These are phyloP conservation scores for Micronisus gabar DNA, from an alignment of 2,113 vertebrate species.

Conservation along the genomic window DNA sequence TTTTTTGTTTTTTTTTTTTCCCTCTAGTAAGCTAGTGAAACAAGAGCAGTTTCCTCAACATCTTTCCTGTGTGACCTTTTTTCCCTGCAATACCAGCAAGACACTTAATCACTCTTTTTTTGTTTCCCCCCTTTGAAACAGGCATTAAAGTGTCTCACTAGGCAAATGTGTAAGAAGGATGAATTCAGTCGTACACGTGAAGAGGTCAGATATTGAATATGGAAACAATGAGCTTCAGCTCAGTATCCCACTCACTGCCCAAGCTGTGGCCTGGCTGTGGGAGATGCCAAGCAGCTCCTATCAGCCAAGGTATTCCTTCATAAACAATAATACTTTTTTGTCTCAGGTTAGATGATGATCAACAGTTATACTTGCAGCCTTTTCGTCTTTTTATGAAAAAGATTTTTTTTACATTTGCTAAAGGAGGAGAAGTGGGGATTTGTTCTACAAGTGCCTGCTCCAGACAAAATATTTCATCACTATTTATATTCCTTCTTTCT, in stretches of 20 bases:
- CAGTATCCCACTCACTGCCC: background rate
- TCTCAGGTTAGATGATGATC: background rate
- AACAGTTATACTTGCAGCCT: background rate
- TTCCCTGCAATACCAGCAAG: background rate
- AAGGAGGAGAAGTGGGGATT: background rate
- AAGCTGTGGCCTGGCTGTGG: background rate
- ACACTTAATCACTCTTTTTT: background rate
- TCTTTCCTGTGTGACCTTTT: background rate
- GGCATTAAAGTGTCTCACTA: background rate
- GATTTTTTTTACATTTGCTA: background rate
- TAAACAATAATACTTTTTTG: background rate
- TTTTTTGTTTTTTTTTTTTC: background rate
- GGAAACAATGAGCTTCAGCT: background rate
- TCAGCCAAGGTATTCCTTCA: background rate
- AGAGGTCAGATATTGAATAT: background rate
- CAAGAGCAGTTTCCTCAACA: background rate
- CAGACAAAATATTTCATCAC: background rate
- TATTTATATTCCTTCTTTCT: background rate
- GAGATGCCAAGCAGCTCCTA: background rate
- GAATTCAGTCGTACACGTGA: background rate
- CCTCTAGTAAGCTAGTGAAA: background rate
- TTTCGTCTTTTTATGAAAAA: background rate
- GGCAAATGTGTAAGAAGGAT: background rate
- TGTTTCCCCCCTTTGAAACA: background rate
- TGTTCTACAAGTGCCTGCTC: background rate